Percentiles rank a stretch among this genome's conserved stretches.
phyloP scores from a whole-genome alignment of 2,113 vertebrate genomes.

The Mesembrinibis cayennensis region DNA sequence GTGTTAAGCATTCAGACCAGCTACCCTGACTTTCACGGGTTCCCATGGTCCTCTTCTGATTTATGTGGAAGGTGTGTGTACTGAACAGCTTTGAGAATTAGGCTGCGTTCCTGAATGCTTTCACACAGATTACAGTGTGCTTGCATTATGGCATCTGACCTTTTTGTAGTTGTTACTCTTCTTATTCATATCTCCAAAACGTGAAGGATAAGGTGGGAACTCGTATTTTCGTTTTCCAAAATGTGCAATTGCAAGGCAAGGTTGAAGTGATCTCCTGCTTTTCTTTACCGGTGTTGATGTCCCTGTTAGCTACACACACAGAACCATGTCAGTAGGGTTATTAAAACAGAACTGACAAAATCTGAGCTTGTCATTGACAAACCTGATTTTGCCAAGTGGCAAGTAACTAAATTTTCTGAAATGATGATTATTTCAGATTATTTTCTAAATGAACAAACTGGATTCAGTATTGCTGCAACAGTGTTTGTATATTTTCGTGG shows the following conservation, averaged over 20 bases:
- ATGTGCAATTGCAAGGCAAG: background rate
- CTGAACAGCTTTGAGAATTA: background rate
- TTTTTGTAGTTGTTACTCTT: background rate
- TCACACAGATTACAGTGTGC: background rate
- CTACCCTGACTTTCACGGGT: background rate
- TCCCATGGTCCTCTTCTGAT: background rate
- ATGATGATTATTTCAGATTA: background rate
- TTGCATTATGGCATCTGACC: background rate
- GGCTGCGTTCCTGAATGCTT: background rate
- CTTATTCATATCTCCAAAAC: background rate
- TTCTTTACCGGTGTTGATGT: fast-evolving
- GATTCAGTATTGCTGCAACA: background rate
- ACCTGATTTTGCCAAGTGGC: background rate
- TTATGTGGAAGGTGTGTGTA: background rate
- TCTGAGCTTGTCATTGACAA: background rate
- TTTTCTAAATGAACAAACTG: background rate
- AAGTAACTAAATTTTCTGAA: background rate
- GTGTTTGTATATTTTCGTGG: background rate
- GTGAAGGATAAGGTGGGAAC: background rate
- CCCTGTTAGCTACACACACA: background rate
- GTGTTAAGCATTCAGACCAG: background rate
- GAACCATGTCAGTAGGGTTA: background rate
- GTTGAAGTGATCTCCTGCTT: background rate
- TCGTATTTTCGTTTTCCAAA: background rate
- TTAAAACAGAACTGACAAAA: background rate